A percentile compares a stretch with the other conserved stretches of the same genome.
Conservation (phyloP, 2,113 vertebrate genomes). For the Panurus biarmicus region DNA sequence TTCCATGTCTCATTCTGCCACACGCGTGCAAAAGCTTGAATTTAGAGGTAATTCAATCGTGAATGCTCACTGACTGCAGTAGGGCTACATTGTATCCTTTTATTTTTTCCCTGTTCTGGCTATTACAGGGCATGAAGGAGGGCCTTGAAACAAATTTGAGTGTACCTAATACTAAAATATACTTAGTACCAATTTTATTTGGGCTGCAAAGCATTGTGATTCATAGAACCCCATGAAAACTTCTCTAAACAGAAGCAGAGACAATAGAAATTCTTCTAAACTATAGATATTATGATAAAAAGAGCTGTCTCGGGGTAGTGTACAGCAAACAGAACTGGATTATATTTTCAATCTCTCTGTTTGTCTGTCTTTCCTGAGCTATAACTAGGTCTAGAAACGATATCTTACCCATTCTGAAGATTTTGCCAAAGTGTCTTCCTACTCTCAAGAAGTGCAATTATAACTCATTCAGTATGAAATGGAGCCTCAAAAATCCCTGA, state of each 20-base stretch:
- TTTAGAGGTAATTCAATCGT: neutral
- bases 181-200: neutral
- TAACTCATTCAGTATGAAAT: neutral
- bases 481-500: neutral
- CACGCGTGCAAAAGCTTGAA: neutral
- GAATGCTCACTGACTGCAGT: neutral
- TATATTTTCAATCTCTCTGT: neutral
- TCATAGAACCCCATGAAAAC: neutral
- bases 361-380: neutral
- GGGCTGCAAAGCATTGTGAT: neutral
- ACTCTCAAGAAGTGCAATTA: neutral
- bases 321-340: neutral
- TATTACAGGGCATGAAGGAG: neutral
- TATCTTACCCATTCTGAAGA: neutral
- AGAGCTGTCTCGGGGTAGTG: neutral
- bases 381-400: neutral
- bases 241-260: neutral
- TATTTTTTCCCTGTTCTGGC: rapidly evolving
- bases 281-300: neutral
- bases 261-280: neutral
- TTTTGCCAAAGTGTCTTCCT: neutral
- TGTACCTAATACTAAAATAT: neutral
- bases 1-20: neutral
- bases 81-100: neutral
- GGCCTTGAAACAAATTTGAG: neutral